Conservation (phyloP, 2,888 invertebrate genomes). For the Epiblema foenella region DNA sequence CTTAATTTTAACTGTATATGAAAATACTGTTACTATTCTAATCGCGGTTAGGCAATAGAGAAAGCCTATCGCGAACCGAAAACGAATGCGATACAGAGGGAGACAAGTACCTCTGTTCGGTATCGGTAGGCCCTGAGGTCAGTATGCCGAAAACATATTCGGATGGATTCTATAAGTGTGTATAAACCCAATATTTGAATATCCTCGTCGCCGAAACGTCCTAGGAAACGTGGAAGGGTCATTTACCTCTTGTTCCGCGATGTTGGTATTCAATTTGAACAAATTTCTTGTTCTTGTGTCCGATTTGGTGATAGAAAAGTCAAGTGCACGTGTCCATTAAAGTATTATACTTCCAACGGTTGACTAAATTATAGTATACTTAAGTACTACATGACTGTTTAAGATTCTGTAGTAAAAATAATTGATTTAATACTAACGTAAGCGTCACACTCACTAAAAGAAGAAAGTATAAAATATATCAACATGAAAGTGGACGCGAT, state of each 20-base stretch:
- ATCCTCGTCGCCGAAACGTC: slow-evolving; percentile 12
- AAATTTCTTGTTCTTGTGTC: slow-evolving; percentile 23
- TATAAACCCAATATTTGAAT: slow-evolving; percentile 2
- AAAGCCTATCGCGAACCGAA: too few species aligned
- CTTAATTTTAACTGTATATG: too few species aligned
- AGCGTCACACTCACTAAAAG: background rate
- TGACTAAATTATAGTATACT: too few species aligned
- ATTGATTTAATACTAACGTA: too few species aligned
- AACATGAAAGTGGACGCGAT: too few species aligned
- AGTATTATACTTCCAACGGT: too few species aligned
- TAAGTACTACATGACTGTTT: too few species aligned
- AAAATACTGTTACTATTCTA: too few species aligned
- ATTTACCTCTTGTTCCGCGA: background rate
- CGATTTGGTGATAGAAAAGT: slow-evolving; percentile 25
- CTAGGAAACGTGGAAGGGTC: background rate
- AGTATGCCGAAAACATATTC: background rate
- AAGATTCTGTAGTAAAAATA: too few species aligned
- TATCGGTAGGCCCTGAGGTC: background rate
- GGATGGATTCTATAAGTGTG: slow-evolving; percentile 6
- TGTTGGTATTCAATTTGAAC: slow-evolving; percentile 20
- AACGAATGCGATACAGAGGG: too few species aligned
- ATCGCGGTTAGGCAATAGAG: too few species aligned
- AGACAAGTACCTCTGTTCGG: too few species aligned
- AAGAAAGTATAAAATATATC: background rate
- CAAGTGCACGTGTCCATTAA: background rate